phyloP scores from a whole-genome alignment of 2,888 invertebrate species.

The Lutraria lutraria region DNA sequence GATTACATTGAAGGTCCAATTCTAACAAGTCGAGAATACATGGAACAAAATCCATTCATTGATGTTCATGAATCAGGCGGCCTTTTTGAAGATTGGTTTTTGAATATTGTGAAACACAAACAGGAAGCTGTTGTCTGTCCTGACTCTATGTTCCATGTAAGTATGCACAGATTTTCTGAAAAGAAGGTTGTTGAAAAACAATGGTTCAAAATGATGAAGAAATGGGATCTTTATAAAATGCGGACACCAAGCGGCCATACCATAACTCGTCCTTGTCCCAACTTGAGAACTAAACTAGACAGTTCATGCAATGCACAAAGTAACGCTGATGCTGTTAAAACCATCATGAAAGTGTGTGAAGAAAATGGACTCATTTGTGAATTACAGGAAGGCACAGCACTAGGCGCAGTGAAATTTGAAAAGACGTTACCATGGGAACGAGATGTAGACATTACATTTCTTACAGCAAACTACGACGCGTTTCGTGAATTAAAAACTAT shows the following conservation, averaged over 20 bases:
- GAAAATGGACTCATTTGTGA: conserved; percentile 78
- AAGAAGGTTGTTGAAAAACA: background rate
- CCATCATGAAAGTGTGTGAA: conserved; percentile 74
- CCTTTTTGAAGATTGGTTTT: conserved; percentile 82
- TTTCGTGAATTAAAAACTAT: conserved; percentile 52
- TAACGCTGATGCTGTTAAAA: conserved; percentile 72
- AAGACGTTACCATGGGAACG: conserved; percentile 85
- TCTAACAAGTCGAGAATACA: conserved; percentile 71
- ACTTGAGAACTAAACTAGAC: too few relatives aligned
- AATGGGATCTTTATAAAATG: conserved; percentile 64
- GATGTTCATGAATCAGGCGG: conserved; percentile 65
- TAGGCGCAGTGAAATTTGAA: conserved; percentile 85
- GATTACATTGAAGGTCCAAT: conserved; percentile 83
- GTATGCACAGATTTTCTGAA: background rate
- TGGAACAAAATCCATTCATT: conserved; percentile 67
- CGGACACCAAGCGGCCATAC: conserved; percentile 73
- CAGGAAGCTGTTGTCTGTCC: conserved; percentile 79
- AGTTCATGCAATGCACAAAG: conserved; percentile 77
- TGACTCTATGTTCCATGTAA: conserved; percentile 82
- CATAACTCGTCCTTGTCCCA: conserved; percentile 67
- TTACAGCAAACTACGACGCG: conserved; percentile 73
- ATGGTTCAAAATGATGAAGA: conserved; percentile 56
- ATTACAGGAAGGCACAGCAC: conserved; percentile 80
- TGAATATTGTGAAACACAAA: conserved; percentile 69
- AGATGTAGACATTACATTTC: conserved; percentile 81